A percentile compares a stretch with the other conserved stretches of the same genome.
These are phyloP conservation scores for Macroglossus sobrinus DNA, from an alignment of 2,113 vertebrate species.

Conservation along the genomic window DNA sequence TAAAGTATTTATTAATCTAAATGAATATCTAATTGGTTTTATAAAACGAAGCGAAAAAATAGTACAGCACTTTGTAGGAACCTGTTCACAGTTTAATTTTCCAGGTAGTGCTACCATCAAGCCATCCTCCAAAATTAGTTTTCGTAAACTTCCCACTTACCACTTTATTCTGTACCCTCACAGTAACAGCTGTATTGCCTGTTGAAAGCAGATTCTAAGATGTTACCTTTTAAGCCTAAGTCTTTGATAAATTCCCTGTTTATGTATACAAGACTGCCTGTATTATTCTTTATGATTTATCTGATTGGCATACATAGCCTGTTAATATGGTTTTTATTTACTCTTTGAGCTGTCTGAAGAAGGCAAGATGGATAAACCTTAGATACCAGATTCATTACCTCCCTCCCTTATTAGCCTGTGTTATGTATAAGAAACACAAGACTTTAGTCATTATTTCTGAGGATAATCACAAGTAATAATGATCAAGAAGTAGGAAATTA, in stretches of 20 bases:
- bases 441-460: background rate
- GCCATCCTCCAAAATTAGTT: background rate
- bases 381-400: background rate
- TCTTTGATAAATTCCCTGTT: background rate
- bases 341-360: background rate
- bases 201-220: background rate
- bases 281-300: background rate
- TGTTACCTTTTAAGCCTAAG: background rate
- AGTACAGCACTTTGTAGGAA: background rate
- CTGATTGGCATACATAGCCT: background rate
- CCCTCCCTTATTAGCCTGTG: background rate
- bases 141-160: background rate
- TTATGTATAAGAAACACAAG: background rate
- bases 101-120: background rate
- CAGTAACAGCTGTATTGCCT: background rate
- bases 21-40: slow-evolving; percentile 17
- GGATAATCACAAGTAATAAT: slow-evolving; percentile 24
- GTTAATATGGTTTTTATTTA: background rate
- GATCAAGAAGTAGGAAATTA: background rate
- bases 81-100: background rate
- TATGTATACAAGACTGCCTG: background rate
- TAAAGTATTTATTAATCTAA: background rate
- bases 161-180: background rate
- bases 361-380: background rate
- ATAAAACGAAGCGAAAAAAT: background rate